Base-by-base conservation (phyloP, 2,888 invertebrate genomes). In the Dryobotodes eremita region DNA sequence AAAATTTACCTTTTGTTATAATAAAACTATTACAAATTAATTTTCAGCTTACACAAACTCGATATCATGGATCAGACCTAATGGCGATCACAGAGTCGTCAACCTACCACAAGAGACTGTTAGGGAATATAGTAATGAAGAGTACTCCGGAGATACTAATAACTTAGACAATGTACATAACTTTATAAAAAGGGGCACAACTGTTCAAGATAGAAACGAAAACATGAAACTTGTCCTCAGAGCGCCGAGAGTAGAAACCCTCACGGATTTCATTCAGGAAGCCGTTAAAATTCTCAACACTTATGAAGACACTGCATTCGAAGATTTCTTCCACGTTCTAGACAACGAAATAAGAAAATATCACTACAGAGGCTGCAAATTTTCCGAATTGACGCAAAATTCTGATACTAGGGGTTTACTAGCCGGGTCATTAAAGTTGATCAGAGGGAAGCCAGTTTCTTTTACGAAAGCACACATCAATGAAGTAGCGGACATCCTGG, bases 231-330 rank as follows among this genome's bases (percentile, higher is more conserved):
- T 15, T 3, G 57, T 70, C 0, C 62, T 71, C 10, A 50, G 20
- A 31, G 13, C 15, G 0, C 13, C 10, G 0, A 36, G 65, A 13
- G 53, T 66, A 0, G 55, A 89, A 6, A 86, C 84, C 20, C 92
- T 95, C 20, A 91, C 92, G 0, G 92, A 93, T 65, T 95, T 95
- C n/a, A 26, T 95, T 0, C 76, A 84, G 77, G 81, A 91, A n/a
- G 74, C 80, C 0, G 61, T 93, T 15, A 50, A 69, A 0, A 84
- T 90, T 6, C 36, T 95, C 0, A 89, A 88, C 10, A 76, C 78
- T 0, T 94, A 91, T 50, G 84, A 90, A 2, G 91, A 94, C n/a
- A 75, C 91, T 0, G 92, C 92, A 42, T 86, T 95, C 8, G 86
- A 91, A 86, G 86, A 92, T 1, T 74, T 92, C 0, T 79, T 92